phyloP scores from a whole-genome alignment of 2,113 vertebrate genomes.

The Ptychochromis oligacanthus region DNA sequence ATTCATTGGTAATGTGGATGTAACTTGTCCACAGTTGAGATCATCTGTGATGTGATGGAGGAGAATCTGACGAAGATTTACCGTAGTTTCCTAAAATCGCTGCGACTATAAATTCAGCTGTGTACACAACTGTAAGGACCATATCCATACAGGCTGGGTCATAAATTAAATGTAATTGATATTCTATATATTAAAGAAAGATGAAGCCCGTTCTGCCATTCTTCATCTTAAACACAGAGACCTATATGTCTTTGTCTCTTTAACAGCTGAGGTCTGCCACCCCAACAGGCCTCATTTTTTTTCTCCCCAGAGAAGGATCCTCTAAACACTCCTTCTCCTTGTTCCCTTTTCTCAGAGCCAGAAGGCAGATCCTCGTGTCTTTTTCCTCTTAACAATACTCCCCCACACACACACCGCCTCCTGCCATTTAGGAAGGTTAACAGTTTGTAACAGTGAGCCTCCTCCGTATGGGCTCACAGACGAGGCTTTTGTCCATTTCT shows the following conservation, averaged over 20 bases:
- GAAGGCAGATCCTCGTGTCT: constrained; percentile 64
- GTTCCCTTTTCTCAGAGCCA: constrained; percentile 53
- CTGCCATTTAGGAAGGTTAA: constrained; percentile 66
- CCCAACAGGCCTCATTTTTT: constrained; percentile 50
- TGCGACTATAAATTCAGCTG: background rate
- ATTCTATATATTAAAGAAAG: background rate
- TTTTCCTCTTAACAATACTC: constrained; percentile 54
- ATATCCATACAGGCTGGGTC: background rate
- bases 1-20: constrained; percentile 37
- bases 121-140: background rate
- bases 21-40: constrained; percentile 45
- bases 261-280: constrained; percentile 42
- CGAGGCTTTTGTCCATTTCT: constrained; percentile 63
- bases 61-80: constrained; percentile 5
- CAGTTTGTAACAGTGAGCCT: constrained; percentile 72
- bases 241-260: constrained; percentile 28
- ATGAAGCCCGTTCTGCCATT: background rate
- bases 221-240: constrained; percentile 16
- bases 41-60: constrained; percentile 23
- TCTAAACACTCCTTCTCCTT: constrained; percentile 64
- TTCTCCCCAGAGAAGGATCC: constrained; percentile 49
- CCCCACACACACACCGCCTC: constrained; percentile 43
- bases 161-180: background rate
- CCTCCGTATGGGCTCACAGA: constrained; percentile 63
- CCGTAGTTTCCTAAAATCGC: background rate